Conservation (phyloP, 2,888 invertebrate genomes). For the Acanthosepion pharaonis region DNA sequence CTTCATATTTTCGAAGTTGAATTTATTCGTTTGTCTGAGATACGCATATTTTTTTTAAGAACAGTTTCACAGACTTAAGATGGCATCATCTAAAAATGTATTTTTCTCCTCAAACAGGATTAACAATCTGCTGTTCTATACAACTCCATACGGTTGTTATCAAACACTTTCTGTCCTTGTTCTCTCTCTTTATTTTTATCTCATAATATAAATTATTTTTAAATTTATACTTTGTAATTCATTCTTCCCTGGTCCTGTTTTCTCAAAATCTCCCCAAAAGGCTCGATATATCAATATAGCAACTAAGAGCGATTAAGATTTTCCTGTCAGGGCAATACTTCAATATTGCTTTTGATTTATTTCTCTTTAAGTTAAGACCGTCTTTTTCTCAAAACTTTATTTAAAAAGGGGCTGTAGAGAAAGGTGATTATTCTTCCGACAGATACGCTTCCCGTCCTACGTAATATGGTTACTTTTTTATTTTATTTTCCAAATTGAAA, state of each 20-base stretch:
- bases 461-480: too few relatives aligned
- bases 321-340: slow-evolving; percentile 11
- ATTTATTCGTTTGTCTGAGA: background rate
- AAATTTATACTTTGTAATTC: background rate
- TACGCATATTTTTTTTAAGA: background rate
- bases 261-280: background rate
- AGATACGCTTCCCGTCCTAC: background rate
- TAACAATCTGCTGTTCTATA: background rate
- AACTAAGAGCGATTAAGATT: background rate
- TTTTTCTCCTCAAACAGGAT: background rate
- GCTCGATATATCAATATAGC: background rate
- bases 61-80: background rate
- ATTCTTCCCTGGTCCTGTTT: background rate
- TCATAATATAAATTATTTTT: background rate
- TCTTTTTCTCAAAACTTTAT: background rate
- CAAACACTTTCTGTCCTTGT: background rate
- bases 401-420: background rate
- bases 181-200: background rate
- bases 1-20: background rate
- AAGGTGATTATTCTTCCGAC: background rate
- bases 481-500: too few relatives aligned
- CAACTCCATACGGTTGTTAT: background rate
- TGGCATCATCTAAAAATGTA: background rate
- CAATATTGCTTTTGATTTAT: background rate
- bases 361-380: background rate